phyloP scores from a whole-genome alignment of 2,888 invertebrate species.

The Xestobium rufovillosum region DNA sequence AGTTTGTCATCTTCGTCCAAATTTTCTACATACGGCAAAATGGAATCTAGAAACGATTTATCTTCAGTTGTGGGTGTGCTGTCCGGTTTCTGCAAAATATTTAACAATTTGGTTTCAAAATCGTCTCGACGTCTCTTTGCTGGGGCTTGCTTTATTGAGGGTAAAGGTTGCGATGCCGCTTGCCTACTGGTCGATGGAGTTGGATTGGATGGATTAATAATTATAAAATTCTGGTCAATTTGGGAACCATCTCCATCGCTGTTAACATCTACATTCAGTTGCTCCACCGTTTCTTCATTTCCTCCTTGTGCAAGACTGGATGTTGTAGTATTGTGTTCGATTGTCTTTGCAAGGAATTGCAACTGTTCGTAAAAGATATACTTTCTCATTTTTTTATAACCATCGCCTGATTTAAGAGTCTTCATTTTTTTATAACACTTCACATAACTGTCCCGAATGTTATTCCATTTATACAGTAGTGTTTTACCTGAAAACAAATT shows the following conservation, averaged over 20 bases:
- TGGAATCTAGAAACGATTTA: slow-evolving; percentile 8
- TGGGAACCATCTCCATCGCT: neutral
- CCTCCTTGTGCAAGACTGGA: neutral
- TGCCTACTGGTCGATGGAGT: slow-evolving; percentile 5
- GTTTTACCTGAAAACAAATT: no score
- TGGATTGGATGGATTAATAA: slow-evolving; percentile 3
- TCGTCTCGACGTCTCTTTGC: slow-evolving; percentile 6
- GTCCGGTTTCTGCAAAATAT: slow-evolving; percentile 6
- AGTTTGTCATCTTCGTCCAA: no score
- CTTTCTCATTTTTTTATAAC: slow-evolving; percentile 9
- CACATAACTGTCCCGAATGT: no score
- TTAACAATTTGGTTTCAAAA: slow-evolving; percentile 9
- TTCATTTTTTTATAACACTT: no score
- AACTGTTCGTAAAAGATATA: slow-evolving; percentile 6
- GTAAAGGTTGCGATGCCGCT: slow-evolving; percentile 2
- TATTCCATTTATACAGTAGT: no score
- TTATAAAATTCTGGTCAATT: slow-evolving; percentile 1
- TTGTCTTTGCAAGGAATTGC: slow-evolving; percentile 6
- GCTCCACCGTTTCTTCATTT: neutral
- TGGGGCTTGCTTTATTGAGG: neutral
- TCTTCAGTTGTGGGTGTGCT: slow-evolving; percentile 5
- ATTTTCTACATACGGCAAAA: slow-evolving; percentile 9
- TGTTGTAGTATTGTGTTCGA: slow-evolving; percentile 6
- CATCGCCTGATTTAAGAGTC: slow-evolving; percentile 5
- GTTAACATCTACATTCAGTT: neutral